These are phyloP conservation scores for Aphaenogaster floridana DNA, from an alignment of 1,140 invertebrate genomes.

Conservation along the genomic window DNA sequence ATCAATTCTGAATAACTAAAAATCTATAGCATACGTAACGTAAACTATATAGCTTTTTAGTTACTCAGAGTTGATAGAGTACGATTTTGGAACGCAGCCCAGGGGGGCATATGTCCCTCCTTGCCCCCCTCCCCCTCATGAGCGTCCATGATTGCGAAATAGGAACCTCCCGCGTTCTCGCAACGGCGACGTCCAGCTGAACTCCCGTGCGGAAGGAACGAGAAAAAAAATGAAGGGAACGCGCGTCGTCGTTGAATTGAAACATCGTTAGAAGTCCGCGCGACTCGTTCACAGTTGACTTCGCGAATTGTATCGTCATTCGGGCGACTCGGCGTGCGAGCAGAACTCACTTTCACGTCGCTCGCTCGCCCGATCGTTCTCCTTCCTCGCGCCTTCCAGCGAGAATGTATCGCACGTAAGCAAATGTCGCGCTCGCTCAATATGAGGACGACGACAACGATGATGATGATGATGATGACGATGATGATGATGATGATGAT, in stretches of 20 bases:
- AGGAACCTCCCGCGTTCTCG: no score
- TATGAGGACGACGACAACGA: neutral
- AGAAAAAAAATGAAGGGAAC: neutral
- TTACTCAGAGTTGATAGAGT: no score
- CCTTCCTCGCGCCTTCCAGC: conserved; percentile 53
- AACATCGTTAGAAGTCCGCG: neutral
- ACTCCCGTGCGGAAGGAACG: neutral
- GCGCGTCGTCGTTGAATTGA: no score
- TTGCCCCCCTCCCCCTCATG: no score
- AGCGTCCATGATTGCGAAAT: no score
- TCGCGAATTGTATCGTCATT: conserved; percentile 34
- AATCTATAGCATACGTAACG: no score
- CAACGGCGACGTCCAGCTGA: neutral
- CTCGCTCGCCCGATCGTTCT: conserved; percentile 39
- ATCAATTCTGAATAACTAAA: no score
- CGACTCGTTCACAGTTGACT: conserved; percentile 16
- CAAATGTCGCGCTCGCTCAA: conserved; percentile 47
- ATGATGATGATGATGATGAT: neutral
- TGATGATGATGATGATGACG: neutral
- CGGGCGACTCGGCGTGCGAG: conserved; percentile 16
- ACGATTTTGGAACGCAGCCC: no score
- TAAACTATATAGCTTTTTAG: no score
- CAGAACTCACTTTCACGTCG: conserved; percentile 52
- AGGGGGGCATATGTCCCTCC: no score
- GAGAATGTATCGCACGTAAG: conserved; percentile 56